These are phyloP conservation scores for Electrophaes corylata DNA, from an alignment of 2,888 invertebrate species.

Conservation along the genomic window DNA sequence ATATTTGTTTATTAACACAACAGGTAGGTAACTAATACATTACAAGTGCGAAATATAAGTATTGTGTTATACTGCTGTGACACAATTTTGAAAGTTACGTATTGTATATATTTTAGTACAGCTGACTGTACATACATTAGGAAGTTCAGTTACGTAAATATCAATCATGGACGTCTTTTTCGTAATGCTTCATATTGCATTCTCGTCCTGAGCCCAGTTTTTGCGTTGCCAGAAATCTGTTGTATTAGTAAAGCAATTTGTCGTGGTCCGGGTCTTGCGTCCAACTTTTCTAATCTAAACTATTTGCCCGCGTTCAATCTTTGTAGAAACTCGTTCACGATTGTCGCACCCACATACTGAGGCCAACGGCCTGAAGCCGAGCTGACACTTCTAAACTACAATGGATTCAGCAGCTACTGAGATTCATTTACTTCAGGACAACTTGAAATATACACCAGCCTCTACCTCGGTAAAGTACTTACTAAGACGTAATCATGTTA, in stretches of 20 bases:
- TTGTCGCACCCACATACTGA: conserved; percentile 32
- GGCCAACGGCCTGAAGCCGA: conserved; percentile 26
- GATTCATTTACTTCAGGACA: conserved; percentile 1
- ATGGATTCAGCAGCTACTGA: conserved; percentile 17
- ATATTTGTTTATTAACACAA: no score
- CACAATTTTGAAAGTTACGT: no score
- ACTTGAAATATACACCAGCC: not conserved
- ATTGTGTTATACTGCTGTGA: no score
- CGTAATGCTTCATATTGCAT: not conserved
- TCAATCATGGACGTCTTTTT: not conserved
- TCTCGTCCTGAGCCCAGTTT: conserved; percentile 36
- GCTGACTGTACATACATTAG: no score
- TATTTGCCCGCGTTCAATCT: conserved; percentile 57
- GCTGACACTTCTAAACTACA: conserved; percentile 37
- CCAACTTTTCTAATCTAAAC: conserved; percentile 83
- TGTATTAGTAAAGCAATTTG: conserved; percentile 81
- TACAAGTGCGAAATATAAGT: no score
- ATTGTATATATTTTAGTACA: no score
- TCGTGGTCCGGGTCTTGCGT: conserved; percentile 46
- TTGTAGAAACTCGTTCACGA: conserved; percentile 41
- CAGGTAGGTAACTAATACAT: no score
- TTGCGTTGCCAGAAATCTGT: conserved; percentile 71
- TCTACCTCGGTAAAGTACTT: no score
- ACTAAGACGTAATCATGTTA: no score
- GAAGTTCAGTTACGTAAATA: not conserved